Evolutionary conservation across 2,888 invertebrate species (phyloP), one percentile per base, ranked within the genome.

Genomic region (Dasysyrphus tricinctus): DNA sequence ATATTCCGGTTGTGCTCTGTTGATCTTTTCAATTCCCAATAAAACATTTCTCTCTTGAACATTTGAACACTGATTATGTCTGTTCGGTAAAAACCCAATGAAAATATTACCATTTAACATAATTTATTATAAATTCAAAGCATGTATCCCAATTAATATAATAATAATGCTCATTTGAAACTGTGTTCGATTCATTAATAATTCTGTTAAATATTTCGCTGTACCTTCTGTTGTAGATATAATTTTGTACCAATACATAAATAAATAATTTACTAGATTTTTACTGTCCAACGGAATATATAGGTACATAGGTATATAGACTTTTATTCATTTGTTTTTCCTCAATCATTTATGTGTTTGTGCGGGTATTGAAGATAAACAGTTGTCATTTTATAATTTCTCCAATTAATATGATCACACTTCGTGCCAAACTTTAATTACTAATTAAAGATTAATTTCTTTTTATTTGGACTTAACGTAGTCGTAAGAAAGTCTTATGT

Each of bases 401-500:
- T 82, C 79, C 78, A 86, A 86, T 86, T 82, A 82, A 86, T 86
- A 42, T 82, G 82, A 86, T 86, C 82, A 79, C 82, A 82, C 82
- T 82, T 82, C 86, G 82, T 86, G 86, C 82, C 82, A 86, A 86
- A 79, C 75, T 63, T 75, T 75, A 86, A 82, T 86, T 86, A 75
- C 86, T 86, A 86, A 86, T 86, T 86, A 82, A 86, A 82, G 78
- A 86, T 82, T 86, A 86, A 86, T 86, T 86, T 59, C 59, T 59
- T 72, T 72, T 65, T 67, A 79, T 82, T 79, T 69, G 57, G 82
- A 75, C 78, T 82, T 37, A 56, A 49, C 51, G 57, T 57, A 74
- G 44, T 47, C 57, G 5, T 59, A 16, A 47, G 1, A 59, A 24
- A 29, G 39, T 29, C 59, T 69, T 37, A 34, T 73, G 67, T 73